Conservation (phyloP, 1,140 invertebrate genomes). For the Cyrtorhinus lividipennis region DNA sequence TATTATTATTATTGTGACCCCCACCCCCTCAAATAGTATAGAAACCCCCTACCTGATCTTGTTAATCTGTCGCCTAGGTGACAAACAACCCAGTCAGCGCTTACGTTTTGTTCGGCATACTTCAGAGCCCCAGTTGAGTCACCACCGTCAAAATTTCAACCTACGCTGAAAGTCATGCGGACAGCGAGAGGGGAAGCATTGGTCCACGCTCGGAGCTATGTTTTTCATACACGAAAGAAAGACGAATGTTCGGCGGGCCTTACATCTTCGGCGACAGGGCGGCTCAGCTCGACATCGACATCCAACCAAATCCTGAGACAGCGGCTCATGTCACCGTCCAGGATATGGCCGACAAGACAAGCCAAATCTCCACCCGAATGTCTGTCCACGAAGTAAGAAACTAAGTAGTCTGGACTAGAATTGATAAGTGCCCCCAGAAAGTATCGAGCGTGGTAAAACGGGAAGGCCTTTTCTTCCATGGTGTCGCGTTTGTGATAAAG, state of each 20-base stretch:
- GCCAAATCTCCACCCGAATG: conserved; percentile 46
- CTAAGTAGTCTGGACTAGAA: background rate
- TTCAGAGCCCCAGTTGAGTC: too few relatives aligned
- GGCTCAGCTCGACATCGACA: background rate
- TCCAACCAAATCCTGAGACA: conserved; percentile 4
- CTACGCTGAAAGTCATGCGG: background rate
- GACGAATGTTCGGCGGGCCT: conserved; percentile 11
- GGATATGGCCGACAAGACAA: conserved; percentile 36
- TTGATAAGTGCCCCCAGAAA: background rate
- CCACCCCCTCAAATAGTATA: too few relatives aligned
- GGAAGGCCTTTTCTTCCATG: too few relatives aligned
- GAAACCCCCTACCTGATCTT: too few relatives aligned
- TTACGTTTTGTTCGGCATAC: too few relatives aligned
- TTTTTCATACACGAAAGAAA: conserved; percentile 15
- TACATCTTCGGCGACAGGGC: conserved; percentile 9
- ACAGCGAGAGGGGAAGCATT: conserved; percentile 2
- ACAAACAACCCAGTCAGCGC: too few relatives aligned
- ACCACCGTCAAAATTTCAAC: background rate
- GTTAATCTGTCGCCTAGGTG: too few relatives aligned
- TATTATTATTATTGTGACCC: too few relatives aligned
- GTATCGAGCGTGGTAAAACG: too few relatives aligned
- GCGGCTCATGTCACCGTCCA: background rate
- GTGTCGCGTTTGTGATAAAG: background rate
- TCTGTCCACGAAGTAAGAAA: conserved; percentile 45
- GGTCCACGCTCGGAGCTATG: background rate